Base-by-base conservation (phyloP, 2,113 vertebrate genomes). In the Python bivittatus region DNA sequence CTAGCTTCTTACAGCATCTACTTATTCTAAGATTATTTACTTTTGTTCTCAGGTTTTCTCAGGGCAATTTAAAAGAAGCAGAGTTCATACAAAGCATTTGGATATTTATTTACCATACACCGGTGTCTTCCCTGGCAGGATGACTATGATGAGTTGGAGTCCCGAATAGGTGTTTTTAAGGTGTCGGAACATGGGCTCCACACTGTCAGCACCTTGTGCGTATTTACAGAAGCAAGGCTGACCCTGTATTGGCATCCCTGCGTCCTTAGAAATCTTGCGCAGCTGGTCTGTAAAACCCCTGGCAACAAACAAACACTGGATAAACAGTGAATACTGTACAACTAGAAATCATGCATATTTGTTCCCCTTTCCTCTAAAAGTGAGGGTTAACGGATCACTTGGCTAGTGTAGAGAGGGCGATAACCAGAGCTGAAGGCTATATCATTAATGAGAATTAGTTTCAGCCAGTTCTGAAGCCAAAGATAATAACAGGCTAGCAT, bases 211-310 rank as follows among this genome's bases (percentile, higher is more conserved):
- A 29, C 99, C 99, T 96, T 99, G 99, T 2, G 99, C 99, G 0
- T 99, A 99, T 95, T 99, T 99, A 96, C 99, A 99, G 98, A 99
- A 99, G 88, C 99, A 99, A 42, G 99, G 99, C 97, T 99, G 99
- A 84, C 99, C 99, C 91, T 99, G 99, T 95, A 99, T 99, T 0
- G 99, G 99, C 99, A 99, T 99, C 92, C 99, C 99, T 0, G 99
- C 99, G 0, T 99, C 99, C 92, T 99, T 99, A 1, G 99, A 99
- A 97, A 99, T 99, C 96, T 99, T 99, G 33, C 99, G 98, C 29
- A 99, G 98, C 96, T 99, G 99, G 95, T 99, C 99, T 0, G 99
- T 99, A 96, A 99, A 99, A 95, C 98, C 98, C 97, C 99, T 99
- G 25, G 1, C 90, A 56, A 89, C 88, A 91, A 1, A 56, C 33